Percentiles rank a stretch among this genome's conserved stretches.
Evolutionary conservation across 2,113 vertebrate species (phyloP).

Genomic region (Phaethornis superciliosus): DNA sequence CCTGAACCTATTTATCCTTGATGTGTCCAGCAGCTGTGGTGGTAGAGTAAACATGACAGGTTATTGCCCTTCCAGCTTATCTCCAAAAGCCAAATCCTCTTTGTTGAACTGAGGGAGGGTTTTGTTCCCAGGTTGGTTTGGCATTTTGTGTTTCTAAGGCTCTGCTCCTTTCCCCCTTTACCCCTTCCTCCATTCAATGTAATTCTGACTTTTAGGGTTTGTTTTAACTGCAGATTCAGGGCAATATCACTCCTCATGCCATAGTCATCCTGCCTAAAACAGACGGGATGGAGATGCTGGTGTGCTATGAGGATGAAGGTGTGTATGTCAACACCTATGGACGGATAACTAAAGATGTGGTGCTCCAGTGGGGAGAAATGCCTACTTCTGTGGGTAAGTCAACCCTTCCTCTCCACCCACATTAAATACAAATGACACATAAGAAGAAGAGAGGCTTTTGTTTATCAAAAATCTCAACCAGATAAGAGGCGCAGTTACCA

Average conservation of each 20-base stretch:
- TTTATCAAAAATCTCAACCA: not conserved
- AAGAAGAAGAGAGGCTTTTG: conserved; percentile 9
- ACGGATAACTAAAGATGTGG: conserved; percentile 99
- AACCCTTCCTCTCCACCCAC: conserved; percentile 67
- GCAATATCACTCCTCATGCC: conserved; percentile 97
- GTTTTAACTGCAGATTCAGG: conserved; percentile 89
- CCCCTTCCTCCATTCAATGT: not conserved
- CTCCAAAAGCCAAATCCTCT: not conserved
- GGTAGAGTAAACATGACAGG: not conserved
- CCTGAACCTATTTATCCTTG: conserved; percentile 40
- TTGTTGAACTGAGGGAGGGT: not conserved
- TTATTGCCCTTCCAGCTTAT: not conserved
- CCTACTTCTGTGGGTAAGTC: conserved; percentile 98
- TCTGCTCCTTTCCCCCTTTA: not conserved
- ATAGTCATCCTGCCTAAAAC: conserved; percentile 99
- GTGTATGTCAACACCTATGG: conserved; percentile 99
- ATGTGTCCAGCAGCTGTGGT: conserved; percentile 4
- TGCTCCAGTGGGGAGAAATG: conserved; percentile 99
- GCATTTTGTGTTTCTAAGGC: conserved; percentile 56
- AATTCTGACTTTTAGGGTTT: conserved; percentile 29
- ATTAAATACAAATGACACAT: conserved; percentile 38
- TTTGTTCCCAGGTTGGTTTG: not conserved
- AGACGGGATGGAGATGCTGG: conserved; percentile 99
- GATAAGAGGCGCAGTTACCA: not conserved
- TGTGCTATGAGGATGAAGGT: conserved; percentile 99